Evolutionary conservation across 2,888 invertebrate species (phyloP).

Genomic region (Zaprionus lineosus): DNA sequence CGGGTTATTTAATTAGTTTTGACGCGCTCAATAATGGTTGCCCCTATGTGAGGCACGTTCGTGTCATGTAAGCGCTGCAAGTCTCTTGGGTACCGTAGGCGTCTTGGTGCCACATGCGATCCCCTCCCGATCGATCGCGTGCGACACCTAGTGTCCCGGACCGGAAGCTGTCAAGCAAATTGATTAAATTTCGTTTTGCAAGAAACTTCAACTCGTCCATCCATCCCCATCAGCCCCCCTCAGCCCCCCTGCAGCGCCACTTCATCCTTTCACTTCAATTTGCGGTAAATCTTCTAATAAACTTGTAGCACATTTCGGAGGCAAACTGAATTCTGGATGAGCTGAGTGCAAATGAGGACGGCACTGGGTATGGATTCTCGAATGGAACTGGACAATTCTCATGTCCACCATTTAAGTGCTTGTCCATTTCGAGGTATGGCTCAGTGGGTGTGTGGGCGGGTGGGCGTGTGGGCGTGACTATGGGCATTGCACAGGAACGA

Average conservation of each 20-base stretch:
- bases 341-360: slow-evolving; percentile 9
- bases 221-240: too few relatives aligned
- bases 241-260: too few relatives aligned
- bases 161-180: slow-evolving; percentile 41
- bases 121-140: slow-evolving; percentile 17
- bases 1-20: slow-evolving; percentile 76
- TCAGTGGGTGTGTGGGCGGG: neutral
- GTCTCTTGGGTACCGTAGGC: slow-evolving; percentile 21
- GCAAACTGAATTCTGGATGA: slow-evolving; percentile 11
- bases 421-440: slow-evolving; percentile 28
- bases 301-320: slow-evolving; percentile 23
- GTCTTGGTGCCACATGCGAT: slow-evolving; percentile 50
- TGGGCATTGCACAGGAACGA: slow-evolving; percentile 17
- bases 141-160: slow-evolving; percentile 23
- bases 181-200: slow-evolving; percentile 43
- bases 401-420: slow-evolving; percentile 38
- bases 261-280: too few relatives aligned
- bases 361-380: neutral
- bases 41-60: slow-evolving; percentile 17
- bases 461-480: slow-evolving; percentile 24
- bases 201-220: too few relatives aligned
- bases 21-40: slow-evolving; percentile 54
- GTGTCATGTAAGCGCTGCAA: slow-evolving; percentile 4
- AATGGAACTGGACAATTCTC: slow-evolving; percentile 43
- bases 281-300: slow-evolving; percentile 23